These are phyloP conservation scores for Otolemur crassicaudatus DNA, from an alignment of 2,797 vertebrate genomes.

Conservation along the genomic window DNA sequence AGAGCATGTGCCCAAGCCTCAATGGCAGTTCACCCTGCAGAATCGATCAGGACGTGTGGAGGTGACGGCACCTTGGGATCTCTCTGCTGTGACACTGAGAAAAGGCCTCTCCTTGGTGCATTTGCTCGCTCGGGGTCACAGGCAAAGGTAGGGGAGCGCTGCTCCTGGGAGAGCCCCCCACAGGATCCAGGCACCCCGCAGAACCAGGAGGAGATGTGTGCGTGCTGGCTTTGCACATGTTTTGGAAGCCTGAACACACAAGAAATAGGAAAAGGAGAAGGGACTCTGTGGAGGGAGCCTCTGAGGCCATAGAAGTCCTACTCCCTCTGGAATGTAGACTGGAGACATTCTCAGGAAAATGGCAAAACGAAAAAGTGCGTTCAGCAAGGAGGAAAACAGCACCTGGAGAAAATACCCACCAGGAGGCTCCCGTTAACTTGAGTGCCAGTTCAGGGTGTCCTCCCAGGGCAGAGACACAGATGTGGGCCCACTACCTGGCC, in stretches of 20 bases:
- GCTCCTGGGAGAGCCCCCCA: fast-evolving
- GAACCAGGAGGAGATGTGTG: neutral
- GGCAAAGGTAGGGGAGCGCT: neutral
- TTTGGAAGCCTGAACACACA: neutral
- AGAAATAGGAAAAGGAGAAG: neutral
- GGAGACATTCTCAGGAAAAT: neutral
- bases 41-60: fast-evolving
- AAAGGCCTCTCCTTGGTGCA: neutral
- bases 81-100: fast-evolving
- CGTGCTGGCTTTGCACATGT: fast-evolving
- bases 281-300: neutral
- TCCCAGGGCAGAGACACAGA: neutral
- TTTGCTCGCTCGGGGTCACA: too few relatives aligned
- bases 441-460: neutral
- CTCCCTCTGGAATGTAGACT: neutral
- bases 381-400: neutral
- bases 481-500: too few relatives aligned
- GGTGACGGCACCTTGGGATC: neutral
- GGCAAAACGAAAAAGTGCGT: neutral
- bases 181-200: fast-evolving
- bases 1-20: fast-evolving
- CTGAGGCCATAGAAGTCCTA: neutral
- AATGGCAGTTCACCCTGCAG: neutral
- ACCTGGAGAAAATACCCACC: neutral
- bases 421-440: neutral